Conservation (phyloP, 2,113 vertebrate species). For the Gobio gobio region DNA sequence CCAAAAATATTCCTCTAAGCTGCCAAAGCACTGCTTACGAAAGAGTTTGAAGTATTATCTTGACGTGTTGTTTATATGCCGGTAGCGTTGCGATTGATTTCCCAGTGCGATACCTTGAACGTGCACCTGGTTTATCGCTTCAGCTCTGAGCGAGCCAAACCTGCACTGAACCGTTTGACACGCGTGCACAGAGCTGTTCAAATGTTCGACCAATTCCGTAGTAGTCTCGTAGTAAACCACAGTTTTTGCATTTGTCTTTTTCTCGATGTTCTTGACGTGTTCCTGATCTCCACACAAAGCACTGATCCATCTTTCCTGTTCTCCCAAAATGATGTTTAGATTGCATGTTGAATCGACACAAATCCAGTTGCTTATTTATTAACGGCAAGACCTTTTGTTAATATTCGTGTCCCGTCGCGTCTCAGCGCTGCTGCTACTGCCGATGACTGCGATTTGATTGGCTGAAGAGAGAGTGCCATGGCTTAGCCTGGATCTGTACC, state of each 20-base stretch:
- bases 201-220: background rate
- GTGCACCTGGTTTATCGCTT: background rate
- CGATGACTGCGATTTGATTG: constrained; percentile 16
- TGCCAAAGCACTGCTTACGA: background rate
- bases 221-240: background rate
- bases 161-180: background rate
- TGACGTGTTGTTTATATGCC: background rate
- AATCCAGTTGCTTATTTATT: constrained; percentile 29
- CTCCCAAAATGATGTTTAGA: background rate
- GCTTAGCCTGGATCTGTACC: background rate
- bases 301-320: constrained; percentile 6
- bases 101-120: background rate
- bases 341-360: constrained; percentile 23
- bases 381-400: constrained; percentile 8
- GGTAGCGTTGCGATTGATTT: background rate
- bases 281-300: constrained; percentile 21
- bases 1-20: background rate
- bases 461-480: constrained; percentile 18
- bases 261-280: background rate
- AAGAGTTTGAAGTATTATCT: background rate
- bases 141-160: background rate
- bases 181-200: background rate
- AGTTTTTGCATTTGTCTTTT: background rate
- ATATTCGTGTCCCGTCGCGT: background rate
- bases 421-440: constrained; percentile 4